Percentiles rank a stretch among this genome's conserved stretches.
Evolutionary conservation across 2,797 vertebrate genomes (phyloP).

Genomic region (Melanotaenia parkinsoni): DNA sequence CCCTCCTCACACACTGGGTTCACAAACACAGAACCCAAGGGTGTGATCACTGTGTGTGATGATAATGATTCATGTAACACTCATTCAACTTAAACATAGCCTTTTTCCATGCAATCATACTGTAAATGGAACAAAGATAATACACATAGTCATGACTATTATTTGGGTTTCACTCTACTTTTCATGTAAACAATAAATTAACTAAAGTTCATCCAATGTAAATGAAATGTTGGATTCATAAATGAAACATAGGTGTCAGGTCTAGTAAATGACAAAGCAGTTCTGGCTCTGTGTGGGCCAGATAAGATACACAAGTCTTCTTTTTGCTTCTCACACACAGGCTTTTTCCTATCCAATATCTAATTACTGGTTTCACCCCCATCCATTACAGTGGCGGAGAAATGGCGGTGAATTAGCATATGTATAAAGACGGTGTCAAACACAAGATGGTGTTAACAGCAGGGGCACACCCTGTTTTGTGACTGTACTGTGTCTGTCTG

Average conservation of each 20-base stretch:
- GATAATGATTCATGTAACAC: conserved; percentile 49
- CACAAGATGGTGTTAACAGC: conserved; percentile 75
- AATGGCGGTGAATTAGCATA: conserved; percentile 77
- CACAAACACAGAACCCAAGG: conserved; percentile 61
- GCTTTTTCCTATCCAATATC: conserved; percentile 38
- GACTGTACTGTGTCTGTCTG: conserved; percentile 31
- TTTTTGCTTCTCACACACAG: conserved; percentile 27
- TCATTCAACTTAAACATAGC: conserved; percentile 46
- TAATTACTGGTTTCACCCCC: conserved; percentile 72
- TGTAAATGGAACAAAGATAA: conserved; percentile 11
- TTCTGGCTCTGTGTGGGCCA: conserved; percentile 40
- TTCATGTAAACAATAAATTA: not conserved
- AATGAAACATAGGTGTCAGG: conserved; percentile 48
- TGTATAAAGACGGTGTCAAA: conserved; percentile 74
- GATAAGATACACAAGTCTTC: conserved; percentile 48
- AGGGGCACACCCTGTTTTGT: conserved; percentile 56
- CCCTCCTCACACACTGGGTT: conserved; percentile 58
- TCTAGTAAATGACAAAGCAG: conserved; percentile 1
- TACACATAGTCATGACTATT: not conserved
- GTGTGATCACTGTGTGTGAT: conserved; percentile 25
- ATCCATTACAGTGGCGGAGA: conserved; percentile 67
- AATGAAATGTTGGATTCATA: conserved; percentile 58
- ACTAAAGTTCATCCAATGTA: conserved; percentile 35
- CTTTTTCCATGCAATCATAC: conserved; percentile 15
- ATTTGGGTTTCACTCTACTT: conserved; percentile 18